Conservation (phyloP, 1,140 invertebrate species). For the Meloidogyne exigua region DNA sequence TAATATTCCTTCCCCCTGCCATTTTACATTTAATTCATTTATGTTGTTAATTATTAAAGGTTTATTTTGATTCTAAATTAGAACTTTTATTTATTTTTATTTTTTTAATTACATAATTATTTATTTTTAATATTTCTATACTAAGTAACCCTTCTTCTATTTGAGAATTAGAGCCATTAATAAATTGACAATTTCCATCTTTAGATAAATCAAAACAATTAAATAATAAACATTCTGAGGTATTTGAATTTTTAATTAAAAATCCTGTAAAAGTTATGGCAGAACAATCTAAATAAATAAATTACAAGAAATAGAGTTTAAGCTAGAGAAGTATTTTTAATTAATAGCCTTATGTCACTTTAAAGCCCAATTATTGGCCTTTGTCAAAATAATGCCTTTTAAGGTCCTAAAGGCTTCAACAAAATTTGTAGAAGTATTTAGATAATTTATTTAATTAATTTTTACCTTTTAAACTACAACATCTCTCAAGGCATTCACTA, state of each 20-base stretch:
- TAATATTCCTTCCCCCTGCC: not conserved
- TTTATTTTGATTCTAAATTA: not conserved
- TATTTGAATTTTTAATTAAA: not conserved
- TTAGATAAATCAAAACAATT: not conserved
- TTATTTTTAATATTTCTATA: not conserved
- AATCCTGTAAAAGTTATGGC: constrained; percentile 24
- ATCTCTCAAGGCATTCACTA: not conserved
- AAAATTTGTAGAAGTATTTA: no score
- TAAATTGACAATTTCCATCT: not conserved
- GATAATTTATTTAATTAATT: not conserved
- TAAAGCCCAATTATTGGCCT: no score
- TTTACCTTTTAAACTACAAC: not conserved
- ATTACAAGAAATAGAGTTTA: no score
- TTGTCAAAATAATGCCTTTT: no score
- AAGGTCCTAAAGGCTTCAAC: no score
- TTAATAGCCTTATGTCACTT: no score
- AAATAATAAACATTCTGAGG: not conserved
- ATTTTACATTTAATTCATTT: not conserved
- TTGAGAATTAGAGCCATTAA: not conserved
- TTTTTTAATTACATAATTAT: not conserved
- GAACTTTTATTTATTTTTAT: not conserved
- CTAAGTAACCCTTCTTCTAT: constrained; percentile 13
- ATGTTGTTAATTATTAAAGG: no score
- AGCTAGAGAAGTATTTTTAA: no score
- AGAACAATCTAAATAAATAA: constrained; percentile 14